Base-by-base conservation (phyloP, 1,140 invertebrate species). In the Harpegnathos saltator region DNA sequence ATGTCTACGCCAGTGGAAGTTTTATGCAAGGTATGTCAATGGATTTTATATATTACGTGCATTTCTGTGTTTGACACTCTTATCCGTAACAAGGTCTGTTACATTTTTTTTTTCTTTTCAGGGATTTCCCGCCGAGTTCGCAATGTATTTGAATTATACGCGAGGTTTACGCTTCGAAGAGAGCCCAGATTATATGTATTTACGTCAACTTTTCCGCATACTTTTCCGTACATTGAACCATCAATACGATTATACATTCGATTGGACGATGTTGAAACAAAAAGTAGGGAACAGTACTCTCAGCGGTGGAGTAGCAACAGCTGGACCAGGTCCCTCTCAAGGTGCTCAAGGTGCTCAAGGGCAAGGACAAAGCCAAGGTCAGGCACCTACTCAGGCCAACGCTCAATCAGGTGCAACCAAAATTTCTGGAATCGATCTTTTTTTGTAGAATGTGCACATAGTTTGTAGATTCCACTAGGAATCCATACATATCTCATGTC, bases 221-320 rank as follows among this genome's bases (percentile, higher is more conserved):
- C 96, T 99, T 91, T 99, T 99, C 96, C 97, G 99, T 91, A 99
- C 99, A 84, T 96, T 99, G 89, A 99, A 99, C 95, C 98, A 99
- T 95, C 98, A 99, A 95, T 99, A 99, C 94, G 99, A 99, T 95
- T 99, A 99, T 95, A 98, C 98, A 85, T 99, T 99, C 95, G 99
- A 99, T 95, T 99, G 99, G 99, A 99, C 99, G 85, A 98, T 99
- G 97, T 95, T 99, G 91, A 99, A 99, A 93, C 98, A 99, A 94
- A 99, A 98, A 88, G 94, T 93, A 19, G 94, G 94, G 17, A 88
- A 86, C 69, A 83, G 73, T 44, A 89, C 68, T 74, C 38, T 82
- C 74, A 58, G 71, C 3, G 72, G 81, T 44, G 66, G 61, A 26
- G 50, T 77, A 19, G 48, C 56, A 66, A 84, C 90, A 88, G 81